phyloP scores from a whole-genome alignment of 2,797 vertebrate species.

The Melanotaenia pygmaea region DNA sequence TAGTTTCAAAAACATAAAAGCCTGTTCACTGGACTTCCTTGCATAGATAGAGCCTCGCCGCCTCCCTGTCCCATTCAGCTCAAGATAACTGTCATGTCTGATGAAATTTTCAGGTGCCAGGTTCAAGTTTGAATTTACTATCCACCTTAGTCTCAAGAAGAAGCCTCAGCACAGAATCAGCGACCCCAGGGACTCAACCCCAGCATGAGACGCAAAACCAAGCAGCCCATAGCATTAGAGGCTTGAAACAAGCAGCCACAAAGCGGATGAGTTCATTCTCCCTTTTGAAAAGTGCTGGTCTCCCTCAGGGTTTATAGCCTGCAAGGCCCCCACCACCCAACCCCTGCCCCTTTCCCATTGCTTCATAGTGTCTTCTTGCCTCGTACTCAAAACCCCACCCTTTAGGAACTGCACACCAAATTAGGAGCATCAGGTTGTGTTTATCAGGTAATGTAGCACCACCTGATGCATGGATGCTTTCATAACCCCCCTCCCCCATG shows the following conservation, averaged over 20 bases:
- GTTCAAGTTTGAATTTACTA: slow-evolving; percentile 3
- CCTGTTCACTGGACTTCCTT: not conserved
- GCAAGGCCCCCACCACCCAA: slow-evolving; percentile 35
- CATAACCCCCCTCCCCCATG: slow-evolving; percentile 9
- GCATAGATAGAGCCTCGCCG: not conserved
- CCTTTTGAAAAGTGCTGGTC: slow-evolving; percentile 43
- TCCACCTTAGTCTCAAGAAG: not conserved
- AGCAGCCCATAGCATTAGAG: slow-evolving; percentile 7
- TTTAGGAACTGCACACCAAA: slow-evolving; percentile 73
- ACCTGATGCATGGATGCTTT: slow-evolving; percentile 9
- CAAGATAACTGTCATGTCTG: slow-evolving; percentile 1
- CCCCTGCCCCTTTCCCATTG: slow-evolving; percentile 49
- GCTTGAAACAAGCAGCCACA: slow-evolving; percentile 10
- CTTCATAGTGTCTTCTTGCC: slow-evolving; percentile 33
- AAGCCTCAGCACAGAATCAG: slow-evolving; percentile 16
- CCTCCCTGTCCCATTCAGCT: slow-evolving; percentile 1
- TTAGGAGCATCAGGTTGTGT: slow-evolving; percentile 68
- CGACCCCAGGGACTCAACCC: slow-evolving; percentile 10
- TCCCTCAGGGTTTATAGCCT: slow-evolving; percentile 60
- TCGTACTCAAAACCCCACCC: slow-evolving; percentile 28
- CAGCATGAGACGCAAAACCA: slow-evolving; percentile 7
- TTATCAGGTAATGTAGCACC: slow-evolving; percentile 38
- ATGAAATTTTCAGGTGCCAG: slow-evolving; percentile 1
- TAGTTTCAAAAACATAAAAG: slow-evolving; percentile 1
- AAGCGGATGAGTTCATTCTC: slow-evolving; percentile 38